phyloP scores from a whole-genome alignment of 2,888 invertebrate species.

The Spatulosminthurus flaviceps region DNA sequence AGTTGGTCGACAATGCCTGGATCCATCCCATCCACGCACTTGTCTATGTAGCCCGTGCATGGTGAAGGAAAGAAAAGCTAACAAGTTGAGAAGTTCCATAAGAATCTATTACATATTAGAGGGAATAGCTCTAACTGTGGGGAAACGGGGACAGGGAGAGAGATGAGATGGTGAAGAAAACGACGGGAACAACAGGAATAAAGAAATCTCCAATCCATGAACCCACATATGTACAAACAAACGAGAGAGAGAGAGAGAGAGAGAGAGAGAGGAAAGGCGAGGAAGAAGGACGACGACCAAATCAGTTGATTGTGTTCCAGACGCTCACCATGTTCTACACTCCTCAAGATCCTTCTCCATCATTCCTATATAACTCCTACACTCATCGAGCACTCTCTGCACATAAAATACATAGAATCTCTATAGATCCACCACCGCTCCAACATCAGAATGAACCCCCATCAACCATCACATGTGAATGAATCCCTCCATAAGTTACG shows the following conservation, averaged over 20 bases:
- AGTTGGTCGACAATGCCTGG: constrained; percentile 19
- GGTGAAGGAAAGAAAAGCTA: not conserved
- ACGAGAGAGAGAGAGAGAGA: not conserved
- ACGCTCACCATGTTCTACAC: constrained; percentile 27
- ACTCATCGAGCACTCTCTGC: not conserved
- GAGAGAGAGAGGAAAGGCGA: constrained; percentile 18
- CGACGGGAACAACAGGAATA: constrained; percentile 24
- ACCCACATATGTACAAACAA: not conserved
- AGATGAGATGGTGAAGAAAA: constrained; percentile 16
- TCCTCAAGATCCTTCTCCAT: constrained; percentile 13
- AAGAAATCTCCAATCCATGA: constrained; percentile 28
- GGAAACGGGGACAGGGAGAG: constrained; percentile 16
- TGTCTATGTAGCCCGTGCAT: not conserved
- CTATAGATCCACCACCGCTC: not conserved
- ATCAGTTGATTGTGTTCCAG: constrained; percentile 44
- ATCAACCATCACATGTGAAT: constrained; percentile 30
- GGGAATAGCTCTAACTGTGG: not conserved
- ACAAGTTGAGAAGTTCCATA: not conserved
- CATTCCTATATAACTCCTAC: not conserved
- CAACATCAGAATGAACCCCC: constrained; percentile 25
- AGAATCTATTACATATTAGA: constrained; percentile 3
- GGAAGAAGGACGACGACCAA: constrained; percentile 23
- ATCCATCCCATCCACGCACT: not conserved
- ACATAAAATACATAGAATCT: not conserved
- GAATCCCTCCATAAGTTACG: not conserved